A percentile compares a stretch with the other conserved stretches of the same genome.
Conservation (phyloP, 2,113 vertebrate species). For the Artemisiospiza belli region DNA sequence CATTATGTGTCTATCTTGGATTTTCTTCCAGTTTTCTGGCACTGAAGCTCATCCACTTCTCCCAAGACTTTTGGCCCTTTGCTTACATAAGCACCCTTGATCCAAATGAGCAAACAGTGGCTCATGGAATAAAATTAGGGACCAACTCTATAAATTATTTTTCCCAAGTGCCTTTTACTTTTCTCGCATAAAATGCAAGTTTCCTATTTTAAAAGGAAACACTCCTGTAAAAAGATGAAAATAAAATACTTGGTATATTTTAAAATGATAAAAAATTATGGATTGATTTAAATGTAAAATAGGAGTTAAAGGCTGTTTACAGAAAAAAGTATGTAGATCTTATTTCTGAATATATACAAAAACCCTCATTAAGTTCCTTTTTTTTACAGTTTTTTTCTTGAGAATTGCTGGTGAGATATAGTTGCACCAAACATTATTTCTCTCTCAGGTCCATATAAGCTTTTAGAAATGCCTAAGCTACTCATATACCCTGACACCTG, state of each 20-base stretch:
- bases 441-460: neutral
- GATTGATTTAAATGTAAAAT: neutral
- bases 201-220: neutral
- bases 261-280: neutral
- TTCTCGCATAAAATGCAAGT: fast-evolving
- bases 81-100: neutral
- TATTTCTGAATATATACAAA: neutral
- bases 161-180: neutral
- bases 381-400: neutral
- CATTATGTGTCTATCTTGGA: neutral
- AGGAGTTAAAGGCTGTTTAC: neutral
- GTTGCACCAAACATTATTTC: neutral
- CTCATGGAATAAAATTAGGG: neutral
- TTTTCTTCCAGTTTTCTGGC: neutral
- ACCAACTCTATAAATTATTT: neutral
- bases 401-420: neutral
- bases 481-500: neutral
- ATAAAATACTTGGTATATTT: neutral
- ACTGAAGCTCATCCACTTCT: neutral
- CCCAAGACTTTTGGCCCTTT: neutral
- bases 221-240: neutral
- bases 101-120: neutral
- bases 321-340: neutral
- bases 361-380: neutral
- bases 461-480: neutral